phyloP scores from a whole-genome alignment of 2,113 vertebrate species.

The Dromaius novaehollandiae region DNA sequence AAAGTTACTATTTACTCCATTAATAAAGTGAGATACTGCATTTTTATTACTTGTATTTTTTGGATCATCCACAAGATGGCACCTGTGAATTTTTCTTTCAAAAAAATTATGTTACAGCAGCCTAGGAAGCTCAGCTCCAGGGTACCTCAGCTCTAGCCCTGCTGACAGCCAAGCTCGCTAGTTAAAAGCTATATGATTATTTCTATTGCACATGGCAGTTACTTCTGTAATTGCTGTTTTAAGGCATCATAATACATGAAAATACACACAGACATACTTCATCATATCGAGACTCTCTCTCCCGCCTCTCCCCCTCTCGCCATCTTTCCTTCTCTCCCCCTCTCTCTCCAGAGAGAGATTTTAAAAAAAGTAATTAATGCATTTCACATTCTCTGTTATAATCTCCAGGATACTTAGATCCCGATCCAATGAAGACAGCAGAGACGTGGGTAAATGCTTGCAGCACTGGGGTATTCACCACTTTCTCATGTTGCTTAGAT shows the following conservation, averaged over 20 bases:
- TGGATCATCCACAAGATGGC: background rate
- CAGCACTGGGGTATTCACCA: too few species aligned
- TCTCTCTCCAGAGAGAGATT: background rate
- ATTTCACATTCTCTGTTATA: background rate
- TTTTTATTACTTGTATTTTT: background rate
- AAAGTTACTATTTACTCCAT: background rate
- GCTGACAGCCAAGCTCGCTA: background rate
- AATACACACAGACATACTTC: background rate
- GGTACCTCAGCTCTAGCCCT: background rate
- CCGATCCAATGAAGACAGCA: background rate
- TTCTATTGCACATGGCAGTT: background rate
- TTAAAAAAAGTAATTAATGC: background rate
- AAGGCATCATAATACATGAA: background rate
- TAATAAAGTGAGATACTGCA: slow-evolving; percentile 19
- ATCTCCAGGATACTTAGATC: background rate
- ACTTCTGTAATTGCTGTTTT: background rate
- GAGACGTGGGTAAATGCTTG: background rate
- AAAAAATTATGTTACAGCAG: background rate
- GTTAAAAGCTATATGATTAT: background rate
- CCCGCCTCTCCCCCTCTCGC: too few species aligned
- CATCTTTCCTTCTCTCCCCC: too few species aligned
- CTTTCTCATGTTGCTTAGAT: background rate
- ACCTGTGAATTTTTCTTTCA: background rate
- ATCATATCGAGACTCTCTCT: background rate
- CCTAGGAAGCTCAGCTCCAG: background rate